A percentile compares a stretch with the other conserved stretches of the same genome.
Evolutionary conservation across 2,797 vertebrate genomes (phyloP).

Genomic region (Gallirallus australis): DNA sequence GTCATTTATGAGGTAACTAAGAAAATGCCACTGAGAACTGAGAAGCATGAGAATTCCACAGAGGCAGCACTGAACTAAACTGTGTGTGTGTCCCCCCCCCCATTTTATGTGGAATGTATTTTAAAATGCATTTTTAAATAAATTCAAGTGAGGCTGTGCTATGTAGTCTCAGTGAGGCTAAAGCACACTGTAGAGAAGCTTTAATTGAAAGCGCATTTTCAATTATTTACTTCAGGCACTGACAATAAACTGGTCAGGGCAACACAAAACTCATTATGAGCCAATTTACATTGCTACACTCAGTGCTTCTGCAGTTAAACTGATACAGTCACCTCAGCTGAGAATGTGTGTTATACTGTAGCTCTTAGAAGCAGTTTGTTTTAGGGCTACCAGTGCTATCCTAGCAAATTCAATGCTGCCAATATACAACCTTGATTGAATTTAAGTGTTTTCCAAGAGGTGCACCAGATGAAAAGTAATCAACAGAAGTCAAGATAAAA

Average conservation of each 20-base stretch:
- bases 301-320: not conserved
- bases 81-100: too few species aligned
- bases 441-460: not conserved
- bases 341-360: not conserved
- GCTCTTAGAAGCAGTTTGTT: not conserved
- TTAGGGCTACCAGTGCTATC: slow-evolving; percentile 12
- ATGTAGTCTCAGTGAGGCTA: not conserved
- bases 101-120: not conserved
- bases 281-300: not conserved
- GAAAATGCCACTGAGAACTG: not conserved
- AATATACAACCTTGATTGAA: slow-evolving; percentile 9
- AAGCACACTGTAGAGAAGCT: not conserved
- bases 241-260: not conserved
- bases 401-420: not conserved
- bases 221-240: slow-evolving; percentile 25
- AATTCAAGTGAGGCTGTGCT: not conserved
- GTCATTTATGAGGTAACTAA: not conserved
- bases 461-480: not conserved
- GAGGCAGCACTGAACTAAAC: not conserved
- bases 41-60: not conserved
- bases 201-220: not conserved
- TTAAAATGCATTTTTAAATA: not conserved
- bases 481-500: not conserved
- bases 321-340: not conserved
- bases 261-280: slow-evolving; percentile 25